Base-by-base conservation (phyloP, 1,140 invertebrate genomes). In the Daktulosphaira vitifoliae region DNA sequence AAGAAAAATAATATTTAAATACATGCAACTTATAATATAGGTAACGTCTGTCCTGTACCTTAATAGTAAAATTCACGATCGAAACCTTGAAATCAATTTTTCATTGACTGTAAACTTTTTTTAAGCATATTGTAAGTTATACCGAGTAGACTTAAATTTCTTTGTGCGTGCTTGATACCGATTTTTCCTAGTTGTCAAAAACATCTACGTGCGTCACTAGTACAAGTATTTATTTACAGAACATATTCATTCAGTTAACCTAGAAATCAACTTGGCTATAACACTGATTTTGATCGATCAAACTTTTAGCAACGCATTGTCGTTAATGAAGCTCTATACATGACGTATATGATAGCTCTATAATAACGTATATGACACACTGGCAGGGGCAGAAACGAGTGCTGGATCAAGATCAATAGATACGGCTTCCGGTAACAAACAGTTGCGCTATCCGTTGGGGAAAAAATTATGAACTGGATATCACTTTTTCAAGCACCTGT, bases 61-160 rank as follows among this genome's bases (percentile, higher is more conserved):
- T 26, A 26, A 5, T 7, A 4, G 25, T 22, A 59, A 20, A 29
- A 59, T 38, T 15, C 18, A 37, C 37, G 54, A 33, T 33, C 29
- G 29, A 33, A 33, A 15, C 54, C 54, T 44, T 59, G 54, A 9
- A 46, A 59, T n/a, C 38, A n/a, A 59, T 33, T 59, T 59, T 59
- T 59, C 54, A 15, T 44, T 38, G 23, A 25, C 11, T 20, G 16
- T 59, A 54, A 42, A n/a, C n/a, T n/a, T n/a, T n/a, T n/a, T n/a
- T n/a, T n/a, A n/a, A n/a, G n/a, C n/a, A n/a, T n/a, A n/a, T n/a
- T n/a, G n/a, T n/a, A n/a, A n/a, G n/a, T n/a, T n/a, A n/a, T n/a
- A n/a, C n/a, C n/a, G n/a, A n/a, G n/a, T n/a, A n/a, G n/a, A n/a
- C n/a, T n/a, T n/a, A n/a, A n/a, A n/a, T n/a, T n/a, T n/a, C n/a